Evolutionary conservation across 2,113 vertebrate genomes (phyloP).

Genomic region (Pollachius pollachius): DNA sequence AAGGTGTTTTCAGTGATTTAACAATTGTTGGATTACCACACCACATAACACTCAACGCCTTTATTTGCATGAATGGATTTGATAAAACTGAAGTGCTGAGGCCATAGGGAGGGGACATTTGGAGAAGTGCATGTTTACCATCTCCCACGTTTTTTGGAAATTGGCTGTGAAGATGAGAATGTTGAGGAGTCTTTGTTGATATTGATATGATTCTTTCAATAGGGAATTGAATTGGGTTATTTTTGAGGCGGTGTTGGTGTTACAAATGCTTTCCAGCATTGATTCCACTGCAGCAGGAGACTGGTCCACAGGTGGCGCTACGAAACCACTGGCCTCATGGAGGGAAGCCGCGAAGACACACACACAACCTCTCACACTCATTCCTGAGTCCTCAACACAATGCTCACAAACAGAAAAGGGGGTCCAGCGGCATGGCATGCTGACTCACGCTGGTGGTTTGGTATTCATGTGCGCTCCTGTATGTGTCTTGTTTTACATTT

Average conservation of each 20-base stretch:
- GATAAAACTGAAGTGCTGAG: too few species aligned
- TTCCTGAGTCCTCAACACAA: constrained; percentile 43
- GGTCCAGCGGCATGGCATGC: constrained; percentile 28
- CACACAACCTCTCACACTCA: constrained; percentile 40
- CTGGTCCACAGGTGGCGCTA: not conserved
- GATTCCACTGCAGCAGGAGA: not conserved
- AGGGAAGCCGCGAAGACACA: not conserved
- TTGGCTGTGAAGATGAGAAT: too few species aligned
- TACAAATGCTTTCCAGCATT: not conserved
- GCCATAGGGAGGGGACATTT: too few species aligned
- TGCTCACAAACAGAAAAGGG: constrained; percentile 28
- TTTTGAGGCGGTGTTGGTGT: not conserved
- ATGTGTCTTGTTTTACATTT: not conserved
- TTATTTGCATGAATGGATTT: too few species aligned
- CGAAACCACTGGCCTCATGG: not conserved
- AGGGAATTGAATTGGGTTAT: not conserved
- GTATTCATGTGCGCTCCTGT: constrained; percentile 21
- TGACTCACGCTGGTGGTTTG: constrained; percentile 42
- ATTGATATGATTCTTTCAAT: too few species aligned
- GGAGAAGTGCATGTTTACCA: too few species aligned
- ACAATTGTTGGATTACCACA: too few species aligned
- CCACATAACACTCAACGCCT: too few species aligned
- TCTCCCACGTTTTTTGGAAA: too few species aligned
- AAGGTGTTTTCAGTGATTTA: too few species aligned
- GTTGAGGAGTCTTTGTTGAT: too few species aligned